A percentile compares a stretch with the other conserved stretches of the same genome.
Evolutionary conservation across 2,113 vertebrate genomes (phyloP).

Genomic region (Odontophorus gujanensis): DNA sequence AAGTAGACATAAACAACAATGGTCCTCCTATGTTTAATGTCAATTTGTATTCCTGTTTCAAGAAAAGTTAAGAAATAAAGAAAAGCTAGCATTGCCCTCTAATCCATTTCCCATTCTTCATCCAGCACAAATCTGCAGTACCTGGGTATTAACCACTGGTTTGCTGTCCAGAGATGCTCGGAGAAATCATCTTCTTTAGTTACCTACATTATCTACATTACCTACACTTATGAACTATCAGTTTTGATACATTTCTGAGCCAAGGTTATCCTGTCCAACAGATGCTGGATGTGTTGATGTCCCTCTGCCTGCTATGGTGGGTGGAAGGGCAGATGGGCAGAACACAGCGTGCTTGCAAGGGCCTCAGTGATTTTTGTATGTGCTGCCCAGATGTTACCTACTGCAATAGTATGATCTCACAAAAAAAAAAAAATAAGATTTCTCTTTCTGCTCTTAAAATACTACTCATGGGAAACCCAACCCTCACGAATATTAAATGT

Average conservation of each 20-base stretch:
- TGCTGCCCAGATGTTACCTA: neutral
- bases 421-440: neutral
- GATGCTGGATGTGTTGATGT: neutral
- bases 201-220: neutral
- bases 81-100: neutral
- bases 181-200: neutral
- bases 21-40: neutral
- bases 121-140: neutral
- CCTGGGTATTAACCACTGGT: neutral
- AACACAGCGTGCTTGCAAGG: neutral
- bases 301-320: neutral
- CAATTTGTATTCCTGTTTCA: neutral
- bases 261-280: neutral
- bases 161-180: neutral
- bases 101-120: neutral
- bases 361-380: fast-evolving
- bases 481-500: neutral
- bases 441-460: neutral
- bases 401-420: neutral
- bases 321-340: neutral
- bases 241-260: neutral
- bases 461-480: neutral
- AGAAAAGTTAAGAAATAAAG: neutral
- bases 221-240: neutral
- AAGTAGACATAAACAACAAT: neutral